Conservation (phyloP, 2,888 invertebrate species). For the Mimas tiliae region DNA sequence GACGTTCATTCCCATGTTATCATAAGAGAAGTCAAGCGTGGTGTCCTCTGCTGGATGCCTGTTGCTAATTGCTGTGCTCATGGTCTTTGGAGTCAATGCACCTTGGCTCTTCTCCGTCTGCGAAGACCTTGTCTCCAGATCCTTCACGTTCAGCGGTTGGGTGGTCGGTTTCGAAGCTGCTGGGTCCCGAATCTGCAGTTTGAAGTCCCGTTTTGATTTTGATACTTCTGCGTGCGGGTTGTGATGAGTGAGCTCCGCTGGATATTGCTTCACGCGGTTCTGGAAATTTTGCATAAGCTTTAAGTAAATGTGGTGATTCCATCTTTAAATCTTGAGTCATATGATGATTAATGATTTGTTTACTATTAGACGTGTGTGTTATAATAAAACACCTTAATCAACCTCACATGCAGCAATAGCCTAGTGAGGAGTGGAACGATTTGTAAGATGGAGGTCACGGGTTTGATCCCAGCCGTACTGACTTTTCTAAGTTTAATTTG, state of each 20-base stretch:
- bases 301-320: not conserved
- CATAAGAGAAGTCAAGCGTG: constrained; percentile 91
- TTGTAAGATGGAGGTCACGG: not conserved
- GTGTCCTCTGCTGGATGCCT: constrained; percentile 91
- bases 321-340: constrained; percentile 7
- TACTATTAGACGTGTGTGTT: not conserved
- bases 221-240: constrained; percentile 79
- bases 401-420: not conserved
- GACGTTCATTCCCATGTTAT: constrained; percentile 90
- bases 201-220: constrained; percentile 71
- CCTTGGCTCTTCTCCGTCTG: constrained; percentile 82
- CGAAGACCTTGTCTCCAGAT: constrained; percentile 69
- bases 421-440: no score
- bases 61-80: constrained; percentile 88
- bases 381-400: not conserved
- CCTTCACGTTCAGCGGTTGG: constrained; percentile 71
- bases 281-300: constrained; percentile 44
- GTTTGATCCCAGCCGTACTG: no score
- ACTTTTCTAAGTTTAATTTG: no score
- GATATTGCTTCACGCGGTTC: constrained; percentile 78
- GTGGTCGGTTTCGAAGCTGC: constrained; percentile 66
- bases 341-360: constrained; percentile 14
- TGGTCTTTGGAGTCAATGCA: constrained; percentile 86
- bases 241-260: constrained; percentile 73
- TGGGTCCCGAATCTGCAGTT: constrained; percentile 73